Evolutionary conservation across 1,140 invertebrate genomes (phyloP).

Genomic region (Zaprionus inermis): DNA sequence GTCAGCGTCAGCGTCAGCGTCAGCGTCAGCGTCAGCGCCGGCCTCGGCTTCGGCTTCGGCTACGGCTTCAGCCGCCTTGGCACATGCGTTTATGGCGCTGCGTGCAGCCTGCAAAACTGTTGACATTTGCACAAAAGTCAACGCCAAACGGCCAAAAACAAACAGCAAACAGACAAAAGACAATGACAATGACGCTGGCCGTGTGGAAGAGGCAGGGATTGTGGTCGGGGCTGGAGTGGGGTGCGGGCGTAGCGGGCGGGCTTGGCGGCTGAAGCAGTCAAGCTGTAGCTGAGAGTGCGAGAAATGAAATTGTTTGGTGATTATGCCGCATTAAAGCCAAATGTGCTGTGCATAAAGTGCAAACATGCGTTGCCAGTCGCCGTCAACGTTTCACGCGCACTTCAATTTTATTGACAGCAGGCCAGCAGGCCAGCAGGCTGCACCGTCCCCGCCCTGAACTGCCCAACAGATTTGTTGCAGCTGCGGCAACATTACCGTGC

Average conservation of each 20-base stretch:
- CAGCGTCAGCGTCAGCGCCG: neutral
- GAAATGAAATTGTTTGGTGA: constrained; percentile 78
- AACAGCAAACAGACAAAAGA: constrained; percentile 30
- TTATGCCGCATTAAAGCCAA: constrained; percentile 79
- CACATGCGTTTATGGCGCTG: constrained; percentile 61
- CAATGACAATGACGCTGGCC: constrained; percentile 42
- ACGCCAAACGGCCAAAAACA: constrained; percentile 19
- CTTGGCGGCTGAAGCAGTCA: too few relatives aligned
- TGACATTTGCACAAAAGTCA: constrained; percentile 73
- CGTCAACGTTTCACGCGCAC: constrained; percentile 52
- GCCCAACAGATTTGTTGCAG: constrained; percentile 72
- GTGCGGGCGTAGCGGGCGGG: too few relatives aligned
- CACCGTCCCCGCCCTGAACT: neutral
- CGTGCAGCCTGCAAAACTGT: constrained; percentile 71
- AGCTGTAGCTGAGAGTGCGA: constrained; percentile 43
- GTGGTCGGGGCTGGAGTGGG: too few relatives aligned
- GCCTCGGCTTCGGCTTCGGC: too few relatives aligned
- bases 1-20: neutral
- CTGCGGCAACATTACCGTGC: constrained; percentile 67
- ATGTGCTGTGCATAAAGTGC: constrained; percentile 65
- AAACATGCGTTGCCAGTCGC: constrained; percentile 33
- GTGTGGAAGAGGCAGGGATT: neutral
- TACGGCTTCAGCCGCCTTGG: too few relatives aligned
- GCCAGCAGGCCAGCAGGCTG: constrained; percentile 55
- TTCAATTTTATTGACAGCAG: constrained; percentile 79